A percentile compares a stretch with the other conserved stretches of the same genome.
These are phyloP conservation scores for Stegodyphus mimosarum DNA, from an alignment of 1,140 invertebrate species.

Conservation along the genomic window DNA sequence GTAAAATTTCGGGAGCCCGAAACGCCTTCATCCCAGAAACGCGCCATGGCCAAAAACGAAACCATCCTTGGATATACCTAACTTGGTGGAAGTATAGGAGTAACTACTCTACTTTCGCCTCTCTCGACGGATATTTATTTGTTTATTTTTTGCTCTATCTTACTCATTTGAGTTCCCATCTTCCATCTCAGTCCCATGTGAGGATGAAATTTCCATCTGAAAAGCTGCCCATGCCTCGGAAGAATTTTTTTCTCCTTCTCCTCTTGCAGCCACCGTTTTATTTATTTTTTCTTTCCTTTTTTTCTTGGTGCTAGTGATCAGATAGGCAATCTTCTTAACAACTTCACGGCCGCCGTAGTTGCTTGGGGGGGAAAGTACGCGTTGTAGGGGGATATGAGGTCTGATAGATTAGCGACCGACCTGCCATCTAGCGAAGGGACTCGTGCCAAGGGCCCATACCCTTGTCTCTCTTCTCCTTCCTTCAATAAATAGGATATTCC, in stretches of 20 bases:
- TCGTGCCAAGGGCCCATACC: slow-evolving; percentile 45
- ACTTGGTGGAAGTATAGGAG: not conserved
- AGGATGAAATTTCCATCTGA: slow-evolving; percentile 61
- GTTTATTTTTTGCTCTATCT: slow-evolving; percentile 37
- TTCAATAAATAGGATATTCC: slow-evolving; percentile 48
- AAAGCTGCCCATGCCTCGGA: slow-evolving; percentile 29
- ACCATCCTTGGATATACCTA: slow-evolving; percentile 11
- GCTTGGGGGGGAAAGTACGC: not conserved
- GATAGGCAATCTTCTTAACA: slow-evolving; percentile 61
- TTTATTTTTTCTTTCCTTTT: slow-evolving; percentile 30
- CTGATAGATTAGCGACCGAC: slow-evolving; percentile 56
- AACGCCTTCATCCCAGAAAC: not conserved
- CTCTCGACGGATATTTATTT: slow-evolving; percentile 23
- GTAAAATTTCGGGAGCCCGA: slow-evolving; percentile 41
- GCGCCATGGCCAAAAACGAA: slow-evolving; percentile 1
- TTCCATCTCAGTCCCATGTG: slow-evolving; percentile 2
- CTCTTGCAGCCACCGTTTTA: not conserved
- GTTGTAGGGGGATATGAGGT: slow-evolving; percentile 32
- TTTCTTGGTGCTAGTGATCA: slow-evolving; percentile 42
- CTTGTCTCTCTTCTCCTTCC: slow-evolving; percentile 9
- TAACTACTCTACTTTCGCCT: slow-evolving; percentile 21
- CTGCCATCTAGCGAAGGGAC: slow-evolving; percentile 53
- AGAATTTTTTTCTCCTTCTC: not conserved
- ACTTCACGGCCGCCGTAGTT: slow-evolving; percentile 40
- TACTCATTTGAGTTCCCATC: slow-evolving; percentile 22